phyloP scores from a whole-genome alignment of 2,113 vertebrate genomes.

The Sphaerodactylus townsendi region DNA sequence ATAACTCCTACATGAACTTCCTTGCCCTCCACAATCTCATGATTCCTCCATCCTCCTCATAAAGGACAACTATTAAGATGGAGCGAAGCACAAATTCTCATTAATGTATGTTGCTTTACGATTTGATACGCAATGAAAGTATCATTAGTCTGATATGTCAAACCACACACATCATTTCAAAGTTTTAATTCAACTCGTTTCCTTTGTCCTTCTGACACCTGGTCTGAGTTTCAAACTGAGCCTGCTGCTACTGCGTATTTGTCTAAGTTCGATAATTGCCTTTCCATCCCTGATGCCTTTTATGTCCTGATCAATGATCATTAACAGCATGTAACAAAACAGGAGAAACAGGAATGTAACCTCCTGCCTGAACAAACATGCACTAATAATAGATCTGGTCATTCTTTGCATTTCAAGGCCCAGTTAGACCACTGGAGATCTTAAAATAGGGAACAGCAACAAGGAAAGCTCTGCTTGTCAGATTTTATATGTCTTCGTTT shows the following conservation, averaged over 20 bases:
- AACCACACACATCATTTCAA: neutral
- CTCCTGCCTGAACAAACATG: constrained; percentile 34
- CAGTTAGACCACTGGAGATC: neutral
- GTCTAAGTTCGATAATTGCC: constrained; percentile 32
- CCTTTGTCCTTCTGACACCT: neutral
- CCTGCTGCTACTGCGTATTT: constrained; percentile 25
- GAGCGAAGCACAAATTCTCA: constrained; percentile 12
- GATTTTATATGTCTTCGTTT: neutral
- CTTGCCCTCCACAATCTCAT: neutral
- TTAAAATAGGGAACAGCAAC: neutral
- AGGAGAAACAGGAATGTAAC: constrained; percentile 33
- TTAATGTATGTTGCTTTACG: neutral
- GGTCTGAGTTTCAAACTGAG: constrained; percentile 19
- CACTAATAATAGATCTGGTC: neutral
- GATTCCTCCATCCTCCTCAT: neutral
- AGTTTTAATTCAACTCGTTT: constrained; percentile 10
- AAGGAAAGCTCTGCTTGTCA: neutral
- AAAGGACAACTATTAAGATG: neutral
- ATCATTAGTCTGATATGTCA: constrained; percentile 18
- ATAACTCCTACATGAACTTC: constrained; percentile 1
- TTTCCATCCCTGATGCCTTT: constrained; percentile 36
- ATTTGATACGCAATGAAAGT: constrained; percentile 14
- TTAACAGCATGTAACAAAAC: constrained; percentile 4
- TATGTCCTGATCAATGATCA: constrained; percentile 5
- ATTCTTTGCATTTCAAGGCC: neutral